These are phyloP conservation scores for Odocoileus virginianus DNA, from an alignment of 2,113 vertebrate genomes.

Conservation along the genomic window DNA sequence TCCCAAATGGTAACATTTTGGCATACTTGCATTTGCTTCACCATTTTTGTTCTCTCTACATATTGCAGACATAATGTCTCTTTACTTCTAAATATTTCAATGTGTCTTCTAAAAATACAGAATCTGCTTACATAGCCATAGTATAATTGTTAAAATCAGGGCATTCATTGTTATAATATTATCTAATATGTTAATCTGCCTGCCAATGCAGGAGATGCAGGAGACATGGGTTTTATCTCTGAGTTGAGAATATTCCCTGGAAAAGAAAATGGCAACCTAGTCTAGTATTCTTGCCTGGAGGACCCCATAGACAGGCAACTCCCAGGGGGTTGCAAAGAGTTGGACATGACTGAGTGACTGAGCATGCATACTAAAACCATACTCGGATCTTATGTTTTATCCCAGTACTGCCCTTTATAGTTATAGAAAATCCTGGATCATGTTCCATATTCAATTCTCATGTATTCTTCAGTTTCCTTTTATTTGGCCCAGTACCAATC, in stretches of 20 bases:
- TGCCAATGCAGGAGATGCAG: not conserved
- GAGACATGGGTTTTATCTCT: not conserved
- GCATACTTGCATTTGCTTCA: not conserved
- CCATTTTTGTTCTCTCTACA: not conserved
- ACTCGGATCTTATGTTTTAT: not conserved
- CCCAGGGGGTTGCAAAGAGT: not conserved
- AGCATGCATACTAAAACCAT: not conserved
- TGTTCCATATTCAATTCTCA: not conserved
- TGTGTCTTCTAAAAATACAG: not conserved
- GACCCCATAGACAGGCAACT: not conserved
- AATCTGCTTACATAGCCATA: not conserved
- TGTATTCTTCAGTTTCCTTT: not conserved
- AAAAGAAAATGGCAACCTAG: not conserved
- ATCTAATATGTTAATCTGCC: not conserved
- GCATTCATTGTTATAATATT: not conserved
- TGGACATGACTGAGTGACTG: not conserved
- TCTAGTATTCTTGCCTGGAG: not conserved
- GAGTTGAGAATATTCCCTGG: not conserved
- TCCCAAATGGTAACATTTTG: not conserved
- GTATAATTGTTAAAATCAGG: not conserved
- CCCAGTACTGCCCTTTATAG: not conserved
- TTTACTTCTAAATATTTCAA: not conserved
- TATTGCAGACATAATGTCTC: not conserved
- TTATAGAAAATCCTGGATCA: not conserved
- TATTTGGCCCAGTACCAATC: not conserved